Base-by-base conservation (phyloP, 1,140 invertebrate genomes). In the Nephotettix cincticeps region DNA sequence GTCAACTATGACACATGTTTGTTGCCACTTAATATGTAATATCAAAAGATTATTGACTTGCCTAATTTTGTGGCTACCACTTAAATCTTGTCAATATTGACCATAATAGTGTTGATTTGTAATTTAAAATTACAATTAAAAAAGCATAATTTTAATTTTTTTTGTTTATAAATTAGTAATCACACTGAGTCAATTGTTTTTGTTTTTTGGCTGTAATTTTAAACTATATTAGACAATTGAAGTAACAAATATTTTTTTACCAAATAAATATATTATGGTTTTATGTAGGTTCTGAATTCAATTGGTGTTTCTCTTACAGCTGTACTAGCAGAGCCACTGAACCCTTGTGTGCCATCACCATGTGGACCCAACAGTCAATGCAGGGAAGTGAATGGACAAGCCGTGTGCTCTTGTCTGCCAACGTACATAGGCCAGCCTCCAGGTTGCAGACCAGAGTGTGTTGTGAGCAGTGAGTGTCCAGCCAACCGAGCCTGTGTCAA, bases 311-410 rank as follows among this genome's bases (percentile, higher is more conserved):
- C 30, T 30, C 36, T 68, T 71, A 30, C 21, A 70, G 47, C 6
- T 71, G 21, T 66, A 68, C 68, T 73, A 71, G 70, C 72, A 23
- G 68, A 69, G 68, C 69, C 71, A 32, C 29, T 73, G 27, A 73
- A 77, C 67, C 75, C 75, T 54, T 88, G 87, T 72, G 76, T 75
- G 14, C 84, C 84, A 21, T 81, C 84, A 9, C 86, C 86, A 1
- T 88, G 86, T 73, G 86, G 86, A 43, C 83, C 83, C 0, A 86
- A 87, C 74, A 85, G 83, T 56, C 82, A 85, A 72, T 88, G 86
- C 71, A 76, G 84, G 67, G 79, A 81, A 56, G 75, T 80, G 1
- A 84, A 85, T 43, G 81, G 80, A 13, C 83, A 84, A 75, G 84
- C 85, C 13, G 83, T 84, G 1, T 88, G 86, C 73, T 85, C 85